A percentile compares a stretch with the other conserved stretches of the same genome.
Conservation (phyloP, 2,797 vertebrate species). For the Pampus argenteus region DNA sequence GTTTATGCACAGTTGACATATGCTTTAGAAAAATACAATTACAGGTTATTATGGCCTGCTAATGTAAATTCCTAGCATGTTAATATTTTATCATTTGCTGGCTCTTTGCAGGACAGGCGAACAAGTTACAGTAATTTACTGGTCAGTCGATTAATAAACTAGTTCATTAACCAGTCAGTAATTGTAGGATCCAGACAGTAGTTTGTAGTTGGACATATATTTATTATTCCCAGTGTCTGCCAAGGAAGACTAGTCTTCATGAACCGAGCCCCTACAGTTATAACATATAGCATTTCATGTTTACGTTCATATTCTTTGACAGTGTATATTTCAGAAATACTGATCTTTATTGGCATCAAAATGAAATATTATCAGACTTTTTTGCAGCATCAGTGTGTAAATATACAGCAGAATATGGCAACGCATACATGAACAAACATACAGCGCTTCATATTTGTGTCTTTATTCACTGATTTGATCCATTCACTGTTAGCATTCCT, state of each 20-base stretch:
- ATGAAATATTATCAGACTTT: not conserved
- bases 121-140: no score
- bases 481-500: not conserved
- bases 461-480: not conserved
- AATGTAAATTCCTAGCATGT: not conserved
- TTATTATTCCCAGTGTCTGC: conserved; percentile 27
- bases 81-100: not conserved
- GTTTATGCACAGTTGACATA: no score
- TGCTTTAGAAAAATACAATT: no score
- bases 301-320: conserved; percentile 10
- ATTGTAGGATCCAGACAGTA: not conserved
- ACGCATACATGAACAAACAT: not conserved
- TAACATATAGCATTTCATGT: not conserved
- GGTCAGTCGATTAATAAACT: no score
- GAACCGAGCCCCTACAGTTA: conserved; percentile 5
- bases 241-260: conserved; percentile 1
- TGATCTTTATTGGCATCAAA: conserved; percentile 3
- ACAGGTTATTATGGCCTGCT: not conserved
- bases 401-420: conserved; percentile 6
- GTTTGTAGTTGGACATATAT: conserved; percentile 4
- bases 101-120: no score
- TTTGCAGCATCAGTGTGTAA: not conserved
- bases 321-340: not conserved
- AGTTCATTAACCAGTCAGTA: not conserved
- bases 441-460: not conserved